Evolutionary conservation across 2,113 vertebrate genomes (phyloP), one percentile per base, ranked within the genome.

Genomic region (Dolichallabes microphthalmus): DNA sequence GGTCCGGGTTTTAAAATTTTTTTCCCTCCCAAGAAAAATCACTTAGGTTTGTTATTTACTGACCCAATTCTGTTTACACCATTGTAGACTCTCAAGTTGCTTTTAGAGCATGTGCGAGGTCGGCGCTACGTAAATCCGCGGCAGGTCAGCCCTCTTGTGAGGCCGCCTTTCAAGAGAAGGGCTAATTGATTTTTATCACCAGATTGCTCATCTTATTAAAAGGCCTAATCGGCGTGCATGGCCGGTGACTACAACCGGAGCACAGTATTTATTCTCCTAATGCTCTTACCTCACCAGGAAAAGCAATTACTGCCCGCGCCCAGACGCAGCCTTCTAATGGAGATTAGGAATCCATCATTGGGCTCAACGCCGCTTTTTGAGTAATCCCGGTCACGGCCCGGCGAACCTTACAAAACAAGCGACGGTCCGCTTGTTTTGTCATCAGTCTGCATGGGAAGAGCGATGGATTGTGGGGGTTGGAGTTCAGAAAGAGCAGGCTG

Each of bases 311-410:
- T 94, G 94, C 93, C 92, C 90, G 89, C 90, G 14, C 88, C 90
- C 88, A 87, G 86, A 87, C 89, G 88, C 84, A 76, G 87, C 63
- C 57, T 66, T 64, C 94, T 96, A 95, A 95, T 95, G 93, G 95
- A 96, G 95, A 95, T 95, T 95, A 94, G 96, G 93, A 95, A 93
- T 94, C 95, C 94, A 93, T 94, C 95, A 91, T 93, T 93, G 92
- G 93, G 92, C 92, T 92, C 93, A 91, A 92, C 94, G 95, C 68
- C 25, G 95, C 95, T 95, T 95, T 95, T 93, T 93, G 94, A 95
- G 94, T 95, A 95, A 95, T 94, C 94, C 94, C 92, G 94, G 95
- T 95, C 94, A 95, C 94, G 93, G 93, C 95, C 94, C 94, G 92
- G 94, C 95, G 93, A 94, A 93, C 94, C 94, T 92, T 93, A 93